These are phyloP conservation scores for Neoitamus cyanurus DNA, from an alignment of 2,888 invertebrate genomes.

Conservation along the genomic window DNA sequence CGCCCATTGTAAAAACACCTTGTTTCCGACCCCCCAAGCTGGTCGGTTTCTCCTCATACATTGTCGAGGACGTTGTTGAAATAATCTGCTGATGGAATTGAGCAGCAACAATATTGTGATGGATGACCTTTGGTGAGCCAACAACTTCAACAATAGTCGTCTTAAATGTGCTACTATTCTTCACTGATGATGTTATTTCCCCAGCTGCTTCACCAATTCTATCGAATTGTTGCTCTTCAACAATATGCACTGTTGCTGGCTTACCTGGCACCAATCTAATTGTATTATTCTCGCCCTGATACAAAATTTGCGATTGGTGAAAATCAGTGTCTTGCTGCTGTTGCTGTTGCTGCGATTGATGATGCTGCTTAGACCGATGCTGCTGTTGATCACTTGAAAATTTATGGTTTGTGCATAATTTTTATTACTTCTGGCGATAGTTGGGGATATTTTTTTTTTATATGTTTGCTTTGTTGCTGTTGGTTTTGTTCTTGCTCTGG, in stretches of 20 bases:
- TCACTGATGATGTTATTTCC: conserved; percentile 10
- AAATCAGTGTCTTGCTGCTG: too few relatives aligned
- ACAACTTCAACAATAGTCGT: conserved; percentile 33
- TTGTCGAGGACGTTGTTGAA: background rate
- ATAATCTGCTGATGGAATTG: background rate
- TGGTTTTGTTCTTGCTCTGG: conserved; percentile 42
- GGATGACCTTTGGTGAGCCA: conserved; percentile 10
- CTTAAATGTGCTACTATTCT: background rate
- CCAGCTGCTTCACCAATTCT: background rate
- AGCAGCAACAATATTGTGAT: conserved; percentile 16
- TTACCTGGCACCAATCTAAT: background rate
- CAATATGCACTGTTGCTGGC: background rate
- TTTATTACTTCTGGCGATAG: background rate
- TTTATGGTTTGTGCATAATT: conserved; percentile 1
- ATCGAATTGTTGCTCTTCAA: background rate
- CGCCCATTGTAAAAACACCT: background rate
- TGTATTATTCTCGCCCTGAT: background rate
- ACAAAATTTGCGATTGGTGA: conserved; percentile 1
- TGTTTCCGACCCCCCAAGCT: background rate
- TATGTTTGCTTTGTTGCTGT: conserved; percentile 51
- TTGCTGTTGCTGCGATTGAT: background rate
- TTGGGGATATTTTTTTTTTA: conserved; percentile 52
- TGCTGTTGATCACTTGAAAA: conserved; percentile 49
- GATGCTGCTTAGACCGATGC: background rate
- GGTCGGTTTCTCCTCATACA: conserved; percentile 18